Evolutionary conservation across 2,888 invertebrate genomes (phyloP), one percentile per base, ranked within the genome.

Genomic region (Yponomeuta plumbellus): DNA sequence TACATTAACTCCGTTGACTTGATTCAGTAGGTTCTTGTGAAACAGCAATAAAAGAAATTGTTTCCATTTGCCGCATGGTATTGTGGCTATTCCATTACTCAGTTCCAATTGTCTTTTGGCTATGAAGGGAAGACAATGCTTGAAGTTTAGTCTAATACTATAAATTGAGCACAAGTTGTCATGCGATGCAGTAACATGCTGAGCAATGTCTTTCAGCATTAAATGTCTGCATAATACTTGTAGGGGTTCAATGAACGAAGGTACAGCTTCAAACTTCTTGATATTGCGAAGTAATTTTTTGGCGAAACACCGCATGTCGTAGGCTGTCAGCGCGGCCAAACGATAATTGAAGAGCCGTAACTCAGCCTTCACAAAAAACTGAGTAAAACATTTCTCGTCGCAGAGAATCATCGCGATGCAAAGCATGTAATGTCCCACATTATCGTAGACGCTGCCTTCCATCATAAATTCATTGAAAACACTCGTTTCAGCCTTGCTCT

Each of bases 11-110:
- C 77, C 78, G 64, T 71, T 74, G 21, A 92, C 69, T 76, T 80
- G 81, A 21, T 75, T 69, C 64, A 74, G 78, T 62, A 93, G 75
- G 74, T 92, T 91, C 58, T 79, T 84, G 62, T 74, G 75, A 72
- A 91, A 94, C 40, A 94, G 74, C n/a, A 84, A 81, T 66, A 76
- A 71, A 11, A 94, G 74, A 67, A 91, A 81, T 69, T 83, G 74
- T 74, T 88, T 92, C 94, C 93, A 94, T 76, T 86, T 85, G 2
- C 88, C 86, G 78, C 94, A 93, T 6, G 92, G 88, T 69, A 94
- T 79, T 10, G 72, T 71, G 8, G 92, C 93, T 64, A 84, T 74
- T 0, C 94, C 94, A 71, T 84, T 78, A 39, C 71, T 76, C 44
- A 94, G 70, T 69, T 88, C 84, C 17, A 94, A 91, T 74, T 91